These are phyloP conservation scores for Psilopogon haemacephalus DNA, from an alignment of 2,113 vertebrate genomes.

Conservation along the genomic window DNA sequence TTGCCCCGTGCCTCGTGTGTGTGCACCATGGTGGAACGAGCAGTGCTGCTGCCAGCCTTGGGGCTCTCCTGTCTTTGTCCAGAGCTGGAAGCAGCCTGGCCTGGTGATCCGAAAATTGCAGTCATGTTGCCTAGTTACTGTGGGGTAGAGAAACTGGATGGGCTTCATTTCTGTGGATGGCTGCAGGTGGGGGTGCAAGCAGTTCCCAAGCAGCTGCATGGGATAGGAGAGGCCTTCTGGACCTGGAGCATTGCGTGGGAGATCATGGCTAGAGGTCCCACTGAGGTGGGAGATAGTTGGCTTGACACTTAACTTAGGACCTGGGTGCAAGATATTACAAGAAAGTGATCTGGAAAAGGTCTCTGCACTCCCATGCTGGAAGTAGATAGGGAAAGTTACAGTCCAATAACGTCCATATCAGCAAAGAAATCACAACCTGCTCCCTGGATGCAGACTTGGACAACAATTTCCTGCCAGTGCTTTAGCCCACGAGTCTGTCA, in stretches of 20 bases:
- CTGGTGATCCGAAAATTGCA: neutral
- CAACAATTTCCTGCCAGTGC: neutral
- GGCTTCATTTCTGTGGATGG: neutral
- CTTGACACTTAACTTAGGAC: neutral
- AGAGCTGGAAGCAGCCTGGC: neutral
- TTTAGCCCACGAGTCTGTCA: neutral
- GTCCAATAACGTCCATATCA: neutral
- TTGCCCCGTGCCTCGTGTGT: neutral
- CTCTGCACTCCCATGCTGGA: neutral
- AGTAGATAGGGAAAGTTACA: neutral
- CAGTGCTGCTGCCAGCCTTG: neutral
- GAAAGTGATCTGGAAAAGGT: neutral
- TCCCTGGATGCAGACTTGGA: neutral
- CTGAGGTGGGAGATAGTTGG: neutral
- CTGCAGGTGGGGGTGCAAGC: neutral
- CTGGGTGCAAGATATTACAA: neutral
- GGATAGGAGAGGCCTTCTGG: neutral
- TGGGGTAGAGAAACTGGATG: neutral
- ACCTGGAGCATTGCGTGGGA: neutral
- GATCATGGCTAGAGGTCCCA: neutral
- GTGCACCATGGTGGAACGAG: fast-evolving
- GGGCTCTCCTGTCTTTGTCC: neutral
- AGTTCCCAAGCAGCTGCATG: neutral
- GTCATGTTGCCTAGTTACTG: neutral
- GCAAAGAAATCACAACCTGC: neutral